These are phyloP conservation scores for Stictocephala bisonia DNA, from an alignment of 2,888 invertebrate species.

Conservation along the genomic window DNA sequence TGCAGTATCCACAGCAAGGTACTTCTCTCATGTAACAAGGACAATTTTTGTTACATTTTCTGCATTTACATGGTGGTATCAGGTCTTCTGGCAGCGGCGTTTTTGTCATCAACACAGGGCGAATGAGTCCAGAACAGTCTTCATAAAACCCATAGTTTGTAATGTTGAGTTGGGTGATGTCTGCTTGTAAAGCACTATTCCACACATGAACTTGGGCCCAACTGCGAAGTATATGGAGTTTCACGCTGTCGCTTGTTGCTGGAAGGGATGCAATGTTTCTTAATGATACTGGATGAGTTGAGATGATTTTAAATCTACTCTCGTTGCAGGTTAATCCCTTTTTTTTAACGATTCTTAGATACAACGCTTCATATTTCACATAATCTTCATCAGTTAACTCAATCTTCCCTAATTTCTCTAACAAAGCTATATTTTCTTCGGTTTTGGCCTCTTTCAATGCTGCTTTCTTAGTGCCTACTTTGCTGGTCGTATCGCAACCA, in stretches of 20 bases:
- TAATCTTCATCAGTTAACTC: neutral
- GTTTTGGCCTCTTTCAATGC: slow-evolving; percentile 2
- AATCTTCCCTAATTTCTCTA: neutral
- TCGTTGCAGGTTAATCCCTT: slow-evolving; percentile 16
- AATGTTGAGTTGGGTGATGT: no score
- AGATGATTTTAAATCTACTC: slow-evolving; percentile 1
- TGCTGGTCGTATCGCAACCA: neutral
- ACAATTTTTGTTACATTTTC: slow-evolving; percentile 4
- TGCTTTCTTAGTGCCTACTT: neutral
- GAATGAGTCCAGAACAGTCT: no score
- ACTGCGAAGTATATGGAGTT: slow-evolving; percentile 13
- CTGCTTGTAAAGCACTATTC: no score
- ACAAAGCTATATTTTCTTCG: neutral
- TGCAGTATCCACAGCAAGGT: slow-evolving; percentile 19
- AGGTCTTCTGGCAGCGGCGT: slow-evolving; percentile 15
- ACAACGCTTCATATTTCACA: neutral
- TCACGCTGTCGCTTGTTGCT: slow-evolving; percentile 3
- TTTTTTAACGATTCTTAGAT: neutral
- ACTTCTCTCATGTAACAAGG: neutral
- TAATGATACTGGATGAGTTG: neutral
- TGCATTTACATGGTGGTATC: slow-evolving; percentile 13
- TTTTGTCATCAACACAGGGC: no score
- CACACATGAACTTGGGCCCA: no score
- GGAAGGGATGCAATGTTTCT: neutral
- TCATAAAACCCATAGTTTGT: no score